Evolutionary conservation across 2,888 invertebrate species (phyloP), one percentile per base, ranked within the genome.

Genomic region (Chrysolina americana): DNA sequence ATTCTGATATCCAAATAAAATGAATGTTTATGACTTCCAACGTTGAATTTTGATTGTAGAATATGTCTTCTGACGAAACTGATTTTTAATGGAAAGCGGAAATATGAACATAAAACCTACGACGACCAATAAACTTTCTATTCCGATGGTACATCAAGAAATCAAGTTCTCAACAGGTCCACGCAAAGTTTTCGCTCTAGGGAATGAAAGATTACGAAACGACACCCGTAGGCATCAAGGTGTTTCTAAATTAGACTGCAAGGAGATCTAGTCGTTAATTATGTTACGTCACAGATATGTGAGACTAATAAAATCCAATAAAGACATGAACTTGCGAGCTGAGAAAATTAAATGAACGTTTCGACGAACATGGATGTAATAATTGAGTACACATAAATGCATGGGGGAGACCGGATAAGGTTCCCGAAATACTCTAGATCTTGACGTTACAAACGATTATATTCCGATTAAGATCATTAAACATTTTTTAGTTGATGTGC

Each of bases 201-300:
- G 21, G 47, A 41, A 48, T 36, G 36, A 36, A 53, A 53, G 8
- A 28, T 74, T 74, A 74, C 56, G 74, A 71, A 74, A 74, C 68
- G 68, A 48, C 53, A 68, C 68, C 66, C 23, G 64, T 74, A 74
- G 74, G 65, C 74, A 70, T 71, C 75, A 75, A 75, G 75, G 75
- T 72, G 75, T 75, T 75, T 72, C 70, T 75, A 70, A 70, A 69
- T 75, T 75, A 72, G 72, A 72, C 48, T 62, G 63, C 75, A 75
- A 75, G 75, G 75, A 72, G 75, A 75, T 75, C 75, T 62, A 66
- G 75, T 75, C 75, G 66, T 72, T 65, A 72, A 75, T 72, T 75
- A 72, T 23, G 41, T 72, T 75, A 75, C 75, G 75, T 75, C 75
- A 75, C 72, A 75, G 72, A 70, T 72, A 75, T 75, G 75, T 69